A percentile compares a stretch with the other conserved stretches of the same genome.
phyloP scores from a whole-genome alignment of 2,888 invertebrate genomes.

The Balanococcus diminutus region DNA sequence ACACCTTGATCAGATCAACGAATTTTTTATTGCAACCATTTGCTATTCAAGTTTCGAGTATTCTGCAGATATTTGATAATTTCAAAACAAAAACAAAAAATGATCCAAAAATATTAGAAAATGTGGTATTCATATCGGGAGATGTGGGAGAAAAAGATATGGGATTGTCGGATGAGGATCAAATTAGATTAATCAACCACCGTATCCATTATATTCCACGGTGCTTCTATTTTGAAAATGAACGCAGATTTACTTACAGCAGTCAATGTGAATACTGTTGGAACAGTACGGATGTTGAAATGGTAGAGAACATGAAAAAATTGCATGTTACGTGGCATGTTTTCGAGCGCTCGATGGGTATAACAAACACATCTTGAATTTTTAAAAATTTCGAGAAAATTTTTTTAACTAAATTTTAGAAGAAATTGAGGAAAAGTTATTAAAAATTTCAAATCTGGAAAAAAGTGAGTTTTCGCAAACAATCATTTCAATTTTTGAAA shows the following conservation, averaged over 20 bases:
- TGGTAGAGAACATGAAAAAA: constrained; percentile 78
- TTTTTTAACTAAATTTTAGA: too few relatives aligned
- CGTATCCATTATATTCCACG: constrained; percentile 85
- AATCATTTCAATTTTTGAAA: too few relatives aligned
- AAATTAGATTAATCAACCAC: constrained; percentile 70
- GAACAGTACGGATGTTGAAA: too few relatives aligned
- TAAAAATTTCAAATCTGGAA: too few relatives aligned
- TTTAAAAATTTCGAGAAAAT: too few relatives aligned
- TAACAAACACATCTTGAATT: too few relatives aligned
- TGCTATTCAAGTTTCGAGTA: constrained; percentile 43
- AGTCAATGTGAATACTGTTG: constrained; percentile 76
- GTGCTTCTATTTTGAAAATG: constrained; percentile 89
- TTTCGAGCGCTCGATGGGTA: too few relatives aligned
- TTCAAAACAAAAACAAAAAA: constrained; percentile 72
- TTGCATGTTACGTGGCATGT: constrained; percentile 68
- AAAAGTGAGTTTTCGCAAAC: too few relatives aligned
- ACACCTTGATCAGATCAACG: too few relatives aligned
- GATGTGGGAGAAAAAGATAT: constrained; percentile 73
- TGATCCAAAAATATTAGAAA: constrained; percentile 74
- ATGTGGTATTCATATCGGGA: constrained; percentile 74
- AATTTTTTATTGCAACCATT: constrained; percentile 75
- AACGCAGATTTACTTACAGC: constrained; percentile 89
- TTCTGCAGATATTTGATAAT: constrained; percentile 45
- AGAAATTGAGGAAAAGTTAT: too few relatives aligned
- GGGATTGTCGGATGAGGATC: constrained; percentile 69